Conservation (phyloP, 2,797 vertebrate species). For the Scolopax bukidnonensis region DNA sequence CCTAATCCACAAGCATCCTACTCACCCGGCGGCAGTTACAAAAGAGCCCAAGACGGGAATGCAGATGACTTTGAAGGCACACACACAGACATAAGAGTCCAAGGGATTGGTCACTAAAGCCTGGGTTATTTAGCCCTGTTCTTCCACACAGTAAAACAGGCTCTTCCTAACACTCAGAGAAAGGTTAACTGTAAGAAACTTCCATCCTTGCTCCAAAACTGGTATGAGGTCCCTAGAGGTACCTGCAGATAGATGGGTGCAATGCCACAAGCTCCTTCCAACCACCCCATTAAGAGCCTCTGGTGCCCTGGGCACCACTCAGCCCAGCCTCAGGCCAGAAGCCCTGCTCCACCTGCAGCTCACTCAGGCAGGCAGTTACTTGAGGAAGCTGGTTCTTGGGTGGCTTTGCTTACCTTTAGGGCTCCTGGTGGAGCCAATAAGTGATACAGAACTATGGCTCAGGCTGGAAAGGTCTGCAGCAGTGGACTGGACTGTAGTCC, state of each 20-base stretch:
- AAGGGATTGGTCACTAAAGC: not conserved
- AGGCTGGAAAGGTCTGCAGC: not conserved
- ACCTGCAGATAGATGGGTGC: not conserved
- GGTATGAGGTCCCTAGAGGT: not conserved
- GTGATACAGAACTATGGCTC: accelerated
- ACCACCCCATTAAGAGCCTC: not conserved
- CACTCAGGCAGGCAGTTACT: not conserved
- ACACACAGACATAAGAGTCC: not conserved
- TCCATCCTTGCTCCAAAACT: not conserved
- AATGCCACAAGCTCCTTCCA: not conserved
- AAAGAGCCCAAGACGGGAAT: not conserved
- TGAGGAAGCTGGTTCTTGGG: not conserved
- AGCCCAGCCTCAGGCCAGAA: not conserved
- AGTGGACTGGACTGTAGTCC: not conserved
- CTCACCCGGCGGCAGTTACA: not conserved
- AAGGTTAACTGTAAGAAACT: not conserved
- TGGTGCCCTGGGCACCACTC: not conserved
- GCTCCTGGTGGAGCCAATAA: not conserved
- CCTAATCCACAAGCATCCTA: accelerated
- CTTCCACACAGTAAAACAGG: not conserved
- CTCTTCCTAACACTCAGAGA: not conserved
- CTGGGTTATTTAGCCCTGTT: not conserved
- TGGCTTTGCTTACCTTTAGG: not conserved
- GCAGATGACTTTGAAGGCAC: not conserved
- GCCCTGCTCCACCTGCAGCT: not conserved